Conservation (phyloP, 2,888 invertebrate genomes). For the Blera fallax region DNA sequence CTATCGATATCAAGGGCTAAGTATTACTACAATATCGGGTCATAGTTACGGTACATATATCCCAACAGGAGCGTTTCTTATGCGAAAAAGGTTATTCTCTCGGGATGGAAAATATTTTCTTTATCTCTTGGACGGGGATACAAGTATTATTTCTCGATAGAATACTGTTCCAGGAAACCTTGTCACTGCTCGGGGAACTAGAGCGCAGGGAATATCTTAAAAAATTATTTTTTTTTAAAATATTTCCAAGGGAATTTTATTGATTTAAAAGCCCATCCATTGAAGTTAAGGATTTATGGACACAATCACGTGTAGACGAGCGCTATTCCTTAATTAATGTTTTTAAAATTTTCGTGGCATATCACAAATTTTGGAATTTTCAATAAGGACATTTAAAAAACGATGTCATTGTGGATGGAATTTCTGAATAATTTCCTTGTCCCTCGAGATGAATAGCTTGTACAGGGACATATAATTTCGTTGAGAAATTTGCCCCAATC, state of each 20-base stretch:
- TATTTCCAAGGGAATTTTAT: neutral
- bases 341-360: neutral
- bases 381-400: neutral
- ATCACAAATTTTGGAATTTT: neutral
- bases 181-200: neutral
- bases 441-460: neutral
- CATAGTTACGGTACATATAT: neutral
- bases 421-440: neutral
- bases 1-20: neutral
- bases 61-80: neutral
- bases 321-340: neutral
- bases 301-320: neutral
- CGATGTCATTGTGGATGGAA: neutral
- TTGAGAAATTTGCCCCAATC: neutral
- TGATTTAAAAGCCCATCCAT: neutral
- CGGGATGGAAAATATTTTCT: neutral
- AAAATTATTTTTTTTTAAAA: neutral
- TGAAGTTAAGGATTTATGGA: neutral
- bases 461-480: neutral
- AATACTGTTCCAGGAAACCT: neutral
- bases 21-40: slow-evolving; percentile 11
- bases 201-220: neutral
- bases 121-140: neutral
- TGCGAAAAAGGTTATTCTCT: neutral
- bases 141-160: neutral